Conservation (phyloP, 2,888 invertebrate genomes). For the Aporophyla nigra region DNA sequence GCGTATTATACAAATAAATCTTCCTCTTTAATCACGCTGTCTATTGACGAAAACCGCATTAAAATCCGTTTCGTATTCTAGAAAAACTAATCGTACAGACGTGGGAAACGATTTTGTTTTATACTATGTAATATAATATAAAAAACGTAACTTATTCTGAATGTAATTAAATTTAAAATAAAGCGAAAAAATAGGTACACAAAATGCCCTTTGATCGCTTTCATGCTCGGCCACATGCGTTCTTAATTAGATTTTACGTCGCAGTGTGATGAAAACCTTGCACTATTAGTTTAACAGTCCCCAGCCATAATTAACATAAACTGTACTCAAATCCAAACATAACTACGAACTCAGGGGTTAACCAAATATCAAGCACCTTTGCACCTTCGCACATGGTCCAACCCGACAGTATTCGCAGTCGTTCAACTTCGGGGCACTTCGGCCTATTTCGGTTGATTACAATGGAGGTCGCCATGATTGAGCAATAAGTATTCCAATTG, state of each 20-base stretch:
- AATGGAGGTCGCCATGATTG: constrained; percentile 60
- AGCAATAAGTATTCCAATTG: constrained; percentile 70
- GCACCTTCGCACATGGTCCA: constrained; percentile 1
- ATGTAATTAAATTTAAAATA: background rate
- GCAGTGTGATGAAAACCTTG: background rate
- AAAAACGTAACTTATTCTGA: too few relatives aligned
- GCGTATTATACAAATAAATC: too few relatives aligned
- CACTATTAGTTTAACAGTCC: constrained; percentile 25
- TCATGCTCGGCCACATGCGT: background rate
- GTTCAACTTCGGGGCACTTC: constrained; percentile 27
- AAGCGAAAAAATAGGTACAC: background rate
- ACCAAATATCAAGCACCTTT: constrained; percentile 19
- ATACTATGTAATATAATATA: too few relatives aligned
- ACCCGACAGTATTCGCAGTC: constrained; percentile 25
- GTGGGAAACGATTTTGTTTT: too few relatives aligned
- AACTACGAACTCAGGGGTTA: background rate
- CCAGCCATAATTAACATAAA: constrained; percentile 14
- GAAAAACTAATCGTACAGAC: too few relatives aligned
- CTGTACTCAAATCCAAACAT: constrained; percentile 3
- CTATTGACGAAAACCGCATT: too few relatives aligned
- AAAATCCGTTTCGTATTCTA: too few relatives aligned
- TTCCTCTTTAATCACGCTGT: too few relatives aligned
- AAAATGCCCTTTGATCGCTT: background rate
- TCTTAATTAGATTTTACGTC: constrained; percentile 22
- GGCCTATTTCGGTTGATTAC: constrained; percentile 54